Base-by-base conservation (phyloP, 2,797 vertebrate species). In the Luscinia luscinia region DNA sequence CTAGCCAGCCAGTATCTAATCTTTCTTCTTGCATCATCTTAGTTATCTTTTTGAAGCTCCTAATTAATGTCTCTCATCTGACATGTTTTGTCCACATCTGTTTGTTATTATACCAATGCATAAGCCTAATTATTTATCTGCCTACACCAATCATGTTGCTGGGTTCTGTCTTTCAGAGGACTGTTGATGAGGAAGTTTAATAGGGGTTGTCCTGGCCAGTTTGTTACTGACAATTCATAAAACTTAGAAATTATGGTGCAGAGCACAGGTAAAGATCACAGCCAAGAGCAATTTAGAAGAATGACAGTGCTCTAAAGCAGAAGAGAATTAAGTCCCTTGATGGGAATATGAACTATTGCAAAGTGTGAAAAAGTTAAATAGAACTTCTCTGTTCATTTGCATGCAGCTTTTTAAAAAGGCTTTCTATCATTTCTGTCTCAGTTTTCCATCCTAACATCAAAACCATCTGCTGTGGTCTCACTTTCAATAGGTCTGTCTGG, bases 51-150 rank as follows among this genome's bases (percentile, higher is more conserved):
- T 59, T 46, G 54, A 76, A 78, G n/a, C 34, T 93, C 52, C 64
- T 92, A 87, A 94, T 94, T 91, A 89, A 74, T 32, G 52, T 87
- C 14, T 88, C 23, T 93, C 76, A 79, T 93, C 87, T 94, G 70
- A 79, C 0, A 0, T 43, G 28, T 82, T 80, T 81, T 92, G 64
- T 92, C 80, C 76, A 68, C 89, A 59, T 93, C 80, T 84, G 66
- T 88, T 91, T 93, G 48, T 45, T 86, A 38, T 4, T 12, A 51
- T 85, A 92, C 23, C 45, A 52, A 0, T 66, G 48, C 28, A 70
- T 59, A 72, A 93, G 36, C 51, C 54, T 76, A 73, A 91, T 88
- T 79, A 84, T 91, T 86, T 78, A 49, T 69, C 41, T 62, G 4
- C 48, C 62, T 74, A 63, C 57, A 57, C 63, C 72, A 92, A 9